Conservation (phyloP, 1,140 invertebrate species). For the Aphis craccivora region DNA sequence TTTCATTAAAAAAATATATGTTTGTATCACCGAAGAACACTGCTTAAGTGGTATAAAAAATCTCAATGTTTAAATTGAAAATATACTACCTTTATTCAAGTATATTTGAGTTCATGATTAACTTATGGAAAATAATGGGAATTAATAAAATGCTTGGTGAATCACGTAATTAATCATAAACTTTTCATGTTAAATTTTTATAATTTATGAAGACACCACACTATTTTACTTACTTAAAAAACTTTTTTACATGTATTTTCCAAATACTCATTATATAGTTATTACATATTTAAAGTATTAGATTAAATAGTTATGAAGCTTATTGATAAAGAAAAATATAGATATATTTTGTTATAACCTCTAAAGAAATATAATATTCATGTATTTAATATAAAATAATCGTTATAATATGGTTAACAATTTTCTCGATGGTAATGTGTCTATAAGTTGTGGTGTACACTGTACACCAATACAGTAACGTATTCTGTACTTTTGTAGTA, state of each 20-base stretch:
- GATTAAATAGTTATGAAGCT: background rate
- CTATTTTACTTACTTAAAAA: background rate
- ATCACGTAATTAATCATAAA: no score
- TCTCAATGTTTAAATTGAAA: no score
- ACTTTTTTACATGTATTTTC: background rate
- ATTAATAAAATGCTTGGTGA: no score
- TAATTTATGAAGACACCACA: no score
- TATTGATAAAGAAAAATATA: background rate
- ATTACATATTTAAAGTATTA: background rate
- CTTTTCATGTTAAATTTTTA: no score
- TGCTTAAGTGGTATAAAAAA: no score
- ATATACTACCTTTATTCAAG: no score
- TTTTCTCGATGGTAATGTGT: background rate
- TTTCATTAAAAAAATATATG: no score
- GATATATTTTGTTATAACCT: background rate
- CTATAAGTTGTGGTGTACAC: background rate
- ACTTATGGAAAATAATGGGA: no score
- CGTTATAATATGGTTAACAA: background rate
- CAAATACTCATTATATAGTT: no score
- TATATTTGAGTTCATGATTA: no score
- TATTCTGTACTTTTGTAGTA: background rate
- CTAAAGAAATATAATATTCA: background rate
- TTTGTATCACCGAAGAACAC: no score
- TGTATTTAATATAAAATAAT: background rate
- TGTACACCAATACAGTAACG: background rate